Conservation (phyloP, 2,888 invertebrate genomes). For the Mesorhabditis spiculigera region DNA sequence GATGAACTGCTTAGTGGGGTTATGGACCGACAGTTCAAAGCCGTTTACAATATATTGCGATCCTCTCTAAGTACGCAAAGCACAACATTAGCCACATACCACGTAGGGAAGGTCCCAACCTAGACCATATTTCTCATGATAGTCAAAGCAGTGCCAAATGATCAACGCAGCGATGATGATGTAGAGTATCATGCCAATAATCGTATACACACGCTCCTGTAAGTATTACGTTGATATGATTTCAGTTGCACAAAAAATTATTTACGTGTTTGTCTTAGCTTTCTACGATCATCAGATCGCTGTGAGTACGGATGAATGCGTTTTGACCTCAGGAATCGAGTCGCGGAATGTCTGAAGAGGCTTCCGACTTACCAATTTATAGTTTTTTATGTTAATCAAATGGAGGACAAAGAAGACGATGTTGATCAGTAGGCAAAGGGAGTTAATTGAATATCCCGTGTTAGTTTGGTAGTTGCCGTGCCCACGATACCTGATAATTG, state of each 20-base stretch:
- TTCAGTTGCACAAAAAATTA: too few species aligned
- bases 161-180: background rate
- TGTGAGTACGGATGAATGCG: too few species aligned
- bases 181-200: background rate
- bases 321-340: too few species aligned
- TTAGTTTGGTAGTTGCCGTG: constrained; percentile 1
- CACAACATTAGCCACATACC: background rate
- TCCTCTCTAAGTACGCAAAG: too few species aligned
- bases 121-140: too few species aligned
- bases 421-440: background rate
- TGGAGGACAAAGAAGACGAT: constrained; percentile 5
- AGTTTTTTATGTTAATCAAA: background rate
- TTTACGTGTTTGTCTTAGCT: too few species aligned
- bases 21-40: too few species aligned
- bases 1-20: too few species aligned
- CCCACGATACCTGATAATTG: background rate
- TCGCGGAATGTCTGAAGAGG: too few species aligned
- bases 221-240: background rate
- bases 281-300: too few species aligned
- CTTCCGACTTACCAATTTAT: background rate
- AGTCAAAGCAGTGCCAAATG: background rate
- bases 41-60: too few species aligned
- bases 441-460: background rate
- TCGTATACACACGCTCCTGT: constrained; percentile 1
- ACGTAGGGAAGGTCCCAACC: too few species aligned